Percentiles rank a stretch among this genome's conserved stretches.
Conservation (phyloP, 64 coral and sea anemone species). For the Montipora capricornis region DNA sequence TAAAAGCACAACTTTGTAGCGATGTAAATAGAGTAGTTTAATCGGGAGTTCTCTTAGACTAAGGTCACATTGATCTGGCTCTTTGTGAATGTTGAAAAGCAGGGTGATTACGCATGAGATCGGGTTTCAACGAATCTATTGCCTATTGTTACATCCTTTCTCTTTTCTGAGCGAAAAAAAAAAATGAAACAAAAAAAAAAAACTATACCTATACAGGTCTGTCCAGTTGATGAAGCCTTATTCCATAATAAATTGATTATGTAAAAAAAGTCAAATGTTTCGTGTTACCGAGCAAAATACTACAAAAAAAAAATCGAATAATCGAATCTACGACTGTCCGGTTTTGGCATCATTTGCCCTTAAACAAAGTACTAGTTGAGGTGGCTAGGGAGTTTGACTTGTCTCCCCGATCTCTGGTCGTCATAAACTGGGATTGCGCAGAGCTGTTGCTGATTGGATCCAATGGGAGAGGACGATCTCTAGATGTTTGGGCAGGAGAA, state of each 20-base stretch:
- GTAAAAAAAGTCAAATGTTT: not conserved
- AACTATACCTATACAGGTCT: not conserved
- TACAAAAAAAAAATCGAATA: not conserved
- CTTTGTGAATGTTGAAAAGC: too few relatives aligned
- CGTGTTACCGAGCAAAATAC: not conserved
- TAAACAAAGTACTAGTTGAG: constrained; percentile 6
- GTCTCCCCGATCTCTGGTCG: constrained; percentile 1
- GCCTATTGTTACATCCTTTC: too few relatives aligned
- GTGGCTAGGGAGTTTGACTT: not conserved
- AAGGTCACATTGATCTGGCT: too few relatives aligned
- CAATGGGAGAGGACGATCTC: not conserved
- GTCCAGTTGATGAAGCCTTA: not conserved
- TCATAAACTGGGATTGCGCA: not conserved
- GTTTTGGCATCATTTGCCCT: not conserved
- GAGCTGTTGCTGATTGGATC: not conserved
- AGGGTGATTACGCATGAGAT: too few relatives aligned
- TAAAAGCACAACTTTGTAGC: too few relatives aligned
- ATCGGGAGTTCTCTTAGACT: too few relatives aligned
- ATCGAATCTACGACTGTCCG: constrained; percentile 1
- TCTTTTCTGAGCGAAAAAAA: too few relatives aligned
- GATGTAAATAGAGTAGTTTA: too few relatives aligned
- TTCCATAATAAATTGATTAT: not conserved
- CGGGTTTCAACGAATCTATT: too few relatives aligned
- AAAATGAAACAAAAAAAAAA: not conserved
- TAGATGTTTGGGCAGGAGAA: too few relatives aligned